Percentiles rank a stretch among this genome's conserved stretches.
Evolutionary conservation across 2,113 vertebrate species (phyloP).

Genomic region (Xenus cinereus): DNA sequence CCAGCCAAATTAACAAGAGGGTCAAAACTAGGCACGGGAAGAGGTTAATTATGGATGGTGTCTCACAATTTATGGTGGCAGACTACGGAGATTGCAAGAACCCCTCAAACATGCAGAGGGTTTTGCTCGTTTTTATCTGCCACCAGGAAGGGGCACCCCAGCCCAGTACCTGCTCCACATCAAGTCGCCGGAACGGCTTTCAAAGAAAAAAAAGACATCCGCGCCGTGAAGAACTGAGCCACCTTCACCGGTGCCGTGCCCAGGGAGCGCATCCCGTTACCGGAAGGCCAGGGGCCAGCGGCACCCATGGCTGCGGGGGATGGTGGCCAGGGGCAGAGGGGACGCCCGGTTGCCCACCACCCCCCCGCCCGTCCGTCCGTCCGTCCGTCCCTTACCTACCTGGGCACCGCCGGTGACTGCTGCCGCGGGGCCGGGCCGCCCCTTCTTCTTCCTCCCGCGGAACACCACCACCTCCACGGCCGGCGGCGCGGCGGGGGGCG

Average conservation of each 20-base stretch:
- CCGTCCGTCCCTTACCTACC: neutral
- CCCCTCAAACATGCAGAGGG: too few relatives aligned
- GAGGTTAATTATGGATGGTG: neutral
- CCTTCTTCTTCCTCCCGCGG: neutral
- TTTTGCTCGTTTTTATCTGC: neutral
- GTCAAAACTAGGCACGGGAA: accelerated
- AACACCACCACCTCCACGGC: constrained; percentile 39
- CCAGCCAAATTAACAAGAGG: accelerated
- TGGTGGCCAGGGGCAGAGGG: neutral
- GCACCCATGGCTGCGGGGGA: too few relatives aligned
- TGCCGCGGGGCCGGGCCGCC: neutral
- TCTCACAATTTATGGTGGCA: neutral
- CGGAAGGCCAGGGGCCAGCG: too few relatives aligned
- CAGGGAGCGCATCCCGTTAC: too few relatives aligned
- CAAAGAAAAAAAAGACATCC: neutral
- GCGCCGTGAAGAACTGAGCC: neutral
- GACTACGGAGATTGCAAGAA: neutral
- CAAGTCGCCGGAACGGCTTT: accelerated
- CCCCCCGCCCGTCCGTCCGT: too few relatives aligned
- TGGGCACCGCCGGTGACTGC: neutral
- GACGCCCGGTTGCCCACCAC: neutral
- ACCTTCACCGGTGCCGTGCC: accelerated
- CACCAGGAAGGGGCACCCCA: neutral
- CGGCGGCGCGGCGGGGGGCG: neutral
- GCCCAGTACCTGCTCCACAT: accelerated